A percentile compares a stretch with the other conserved stretches of the same genome.
Conservation (phyloP, 2,888 invertebrate genomes). For the Lasioglossum figueresi region DNA sequence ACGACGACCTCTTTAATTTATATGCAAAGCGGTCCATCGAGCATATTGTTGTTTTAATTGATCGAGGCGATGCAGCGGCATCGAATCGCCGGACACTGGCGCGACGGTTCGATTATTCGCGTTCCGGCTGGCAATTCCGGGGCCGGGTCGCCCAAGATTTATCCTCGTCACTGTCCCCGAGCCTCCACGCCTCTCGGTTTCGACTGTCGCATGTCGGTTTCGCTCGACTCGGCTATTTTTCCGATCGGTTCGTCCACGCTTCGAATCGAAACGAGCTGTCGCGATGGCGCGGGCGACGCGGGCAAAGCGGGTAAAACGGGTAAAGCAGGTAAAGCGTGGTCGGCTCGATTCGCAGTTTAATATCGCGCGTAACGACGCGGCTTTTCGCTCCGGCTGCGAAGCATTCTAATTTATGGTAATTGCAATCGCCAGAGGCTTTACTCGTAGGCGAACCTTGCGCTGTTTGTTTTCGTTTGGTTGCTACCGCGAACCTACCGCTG, state of each 20-base stretch:
- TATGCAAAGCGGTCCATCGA: slow-evolving; percentile 72
- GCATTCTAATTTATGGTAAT: slow-evolving; percentile 15
- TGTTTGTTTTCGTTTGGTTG: neutral
- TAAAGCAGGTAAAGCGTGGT: neutral
- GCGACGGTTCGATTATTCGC: slow-evolving; percentile 67
- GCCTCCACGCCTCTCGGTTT: neutral
- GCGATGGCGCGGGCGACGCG: neutral
- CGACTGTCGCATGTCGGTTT: neutral
- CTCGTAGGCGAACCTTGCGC: neutral
- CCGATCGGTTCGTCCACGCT: neutral
- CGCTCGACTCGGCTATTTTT: neutral
- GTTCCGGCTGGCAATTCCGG: slow-evolving; percentile 56
- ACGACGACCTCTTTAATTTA: slow-evolving; percentile 68
- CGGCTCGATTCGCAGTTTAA: neutral
- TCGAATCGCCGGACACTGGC: slow-evolving; percentile 38
- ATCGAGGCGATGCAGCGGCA: slow-evolving; percentile 40
- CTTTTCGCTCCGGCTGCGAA: neutral
- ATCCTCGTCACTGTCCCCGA: slow-evolving; percentile 35
- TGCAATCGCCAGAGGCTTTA: neutral
- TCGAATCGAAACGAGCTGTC: neutral
- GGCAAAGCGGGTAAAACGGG: neutral
- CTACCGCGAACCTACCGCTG: neutral
- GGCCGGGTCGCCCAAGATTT: slow-evolving; percentile 54
- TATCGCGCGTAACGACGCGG: neutral
- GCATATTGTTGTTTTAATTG: slow-evolving; percentile 76